Evolutionary conservation across 2,888 invertebrate genomes (phyloP), one percentile per base, ranked within the genome.

Genomic region (Ashinkailepas kermadecensis): DNA sequence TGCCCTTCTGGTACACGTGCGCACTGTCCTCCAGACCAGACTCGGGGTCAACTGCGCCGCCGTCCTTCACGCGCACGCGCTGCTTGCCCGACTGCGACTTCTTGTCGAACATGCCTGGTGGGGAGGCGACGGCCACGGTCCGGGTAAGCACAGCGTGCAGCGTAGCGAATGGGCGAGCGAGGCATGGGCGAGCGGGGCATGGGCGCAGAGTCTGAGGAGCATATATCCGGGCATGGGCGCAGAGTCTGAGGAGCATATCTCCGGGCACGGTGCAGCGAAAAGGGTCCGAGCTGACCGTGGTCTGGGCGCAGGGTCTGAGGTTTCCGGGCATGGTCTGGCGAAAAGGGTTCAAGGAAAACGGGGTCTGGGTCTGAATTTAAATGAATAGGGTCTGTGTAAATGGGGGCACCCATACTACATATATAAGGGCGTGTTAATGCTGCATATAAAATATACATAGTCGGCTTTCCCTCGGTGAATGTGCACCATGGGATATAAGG

Each of bases 1-100:
- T 65, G 85, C 58, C 87, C 56, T 83, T 87, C 81, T 89, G 89
- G 87, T 93, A 93, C 56, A 97, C 94, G 88, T 97, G 96, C 0
- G 95, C 93, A 7, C 87, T 87, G 85, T 94, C 91, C 82, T 92
- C 93, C 15, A 96, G 87, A 0, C 92, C 92, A 39, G 95, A 95
- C 65, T 95, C 95, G 0, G 97, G 96, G 88, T 99, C 99, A 0
- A 99, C 97, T 1, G 95, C 95, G 0, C 93, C 92, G 0, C 97
- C 98, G 81, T 92, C 92, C 87, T 95, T 95, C 25, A 95, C 88
- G 82, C 91, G 91, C 83, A 95, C 86, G 84, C 92, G 94, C 64
- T 83, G 83, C 81, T 81, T 84, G 39, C 82, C 83, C 39, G 74
- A 54, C 54, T 18, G 13, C 74, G 54, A 70, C 54, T 70, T 70